Evolutionary conservation across 2,888 invertebrate species (phyloP).

Genomic region (Ormyrus labotus): DNA sequence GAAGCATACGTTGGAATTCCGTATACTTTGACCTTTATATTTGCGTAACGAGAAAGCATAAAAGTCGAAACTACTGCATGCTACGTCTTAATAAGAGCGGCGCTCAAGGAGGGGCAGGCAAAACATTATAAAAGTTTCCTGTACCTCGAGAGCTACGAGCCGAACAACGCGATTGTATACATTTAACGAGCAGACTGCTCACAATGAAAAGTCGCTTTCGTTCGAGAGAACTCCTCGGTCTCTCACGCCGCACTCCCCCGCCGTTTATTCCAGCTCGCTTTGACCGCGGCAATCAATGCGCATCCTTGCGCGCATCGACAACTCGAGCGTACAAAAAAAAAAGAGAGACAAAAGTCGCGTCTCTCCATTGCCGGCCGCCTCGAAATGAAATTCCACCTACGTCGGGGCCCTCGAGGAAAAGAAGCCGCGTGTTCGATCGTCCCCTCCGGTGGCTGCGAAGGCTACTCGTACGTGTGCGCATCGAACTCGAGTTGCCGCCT

Average conservation of each 20-base stretch:
- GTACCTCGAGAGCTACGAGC: neutral
- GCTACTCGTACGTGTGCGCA: neutral
- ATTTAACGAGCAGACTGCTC: constrained; percentile 8
- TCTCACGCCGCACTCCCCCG: no score
- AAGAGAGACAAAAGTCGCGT: neutral
- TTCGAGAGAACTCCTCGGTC: neutral
- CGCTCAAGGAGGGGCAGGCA: neutral
- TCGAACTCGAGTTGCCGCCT: neutral
- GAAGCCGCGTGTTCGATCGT: neutral
- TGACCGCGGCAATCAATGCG: no score
- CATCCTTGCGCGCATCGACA: no score
- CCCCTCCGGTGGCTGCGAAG: neutral
- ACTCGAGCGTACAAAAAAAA: neutral
- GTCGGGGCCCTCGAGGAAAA: neutral
- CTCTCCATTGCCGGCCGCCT: neutral
- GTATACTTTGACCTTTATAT: no score
- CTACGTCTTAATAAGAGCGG: neutral
- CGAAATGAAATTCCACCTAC: constrained; percentile 18
- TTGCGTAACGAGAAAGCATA: no score
- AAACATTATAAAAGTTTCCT: constrained; percentile 12
- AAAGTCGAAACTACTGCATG: no score
- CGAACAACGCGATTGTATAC: neutral
- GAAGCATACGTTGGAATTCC: no score
- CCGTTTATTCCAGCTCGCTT: no score
- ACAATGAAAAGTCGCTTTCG: constrained; percentile 3